Percentiles rank a stretch among this genome's conserved stretches.
Conservation (phyloP, 2,113 vertebrate species). For the Paramormyrops kingsleyae region DNA sequence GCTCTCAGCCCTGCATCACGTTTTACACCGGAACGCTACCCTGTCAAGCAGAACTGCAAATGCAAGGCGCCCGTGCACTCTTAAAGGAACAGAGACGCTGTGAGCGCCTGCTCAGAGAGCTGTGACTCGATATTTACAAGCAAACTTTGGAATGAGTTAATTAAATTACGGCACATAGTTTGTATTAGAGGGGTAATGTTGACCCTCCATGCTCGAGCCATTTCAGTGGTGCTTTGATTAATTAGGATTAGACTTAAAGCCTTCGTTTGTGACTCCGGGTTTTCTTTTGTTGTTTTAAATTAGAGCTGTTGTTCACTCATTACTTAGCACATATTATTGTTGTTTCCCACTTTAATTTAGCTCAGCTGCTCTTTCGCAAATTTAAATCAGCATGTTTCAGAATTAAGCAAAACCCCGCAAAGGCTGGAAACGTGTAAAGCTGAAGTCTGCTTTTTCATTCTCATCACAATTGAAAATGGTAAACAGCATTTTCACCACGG, state of each 20-base stretch:
- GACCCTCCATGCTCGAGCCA: background rate
- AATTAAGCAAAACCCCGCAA: background rate
- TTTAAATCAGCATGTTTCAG: background rate
- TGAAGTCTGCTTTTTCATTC: background rate
- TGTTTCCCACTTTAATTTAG: background rate
- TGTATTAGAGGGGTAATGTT: slow-evolving; percentile 2
- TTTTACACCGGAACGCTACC: background rate
- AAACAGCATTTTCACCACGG: background rate
- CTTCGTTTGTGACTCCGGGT: background rate
- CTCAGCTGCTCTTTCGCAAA: background rate
- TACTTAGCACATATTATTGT: background rate
- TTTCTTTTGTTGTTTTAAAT: background rate
- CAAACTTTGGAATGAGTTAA: slow-evolving; percentile 20
- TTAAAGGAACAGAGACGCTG: slow-evolving; percentile 12
- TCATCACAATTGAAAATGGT: background rate
- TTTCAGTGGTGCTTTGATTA: background rate
- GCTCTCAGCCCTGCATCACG: slow-evolving; percentile 3
- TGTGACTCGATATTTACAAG: slow-evolving; percentile 24
- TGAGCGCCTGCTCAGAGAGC: background rate
- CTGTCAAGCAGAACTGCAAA: slow-evolving; percentile 15
- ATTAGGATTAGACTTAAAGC: background rate
- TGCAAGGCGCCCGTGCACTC: background rate
- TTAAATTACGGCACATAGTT: slow-evolving; percentile 10
- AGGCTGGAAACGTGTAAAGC: background rate
- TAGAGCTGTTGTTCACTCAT: background rate